Evolutionary conservation across 2,113 vertebrate genomes (phyloP).

Genomic region (Scopus umbretta): DNA sequence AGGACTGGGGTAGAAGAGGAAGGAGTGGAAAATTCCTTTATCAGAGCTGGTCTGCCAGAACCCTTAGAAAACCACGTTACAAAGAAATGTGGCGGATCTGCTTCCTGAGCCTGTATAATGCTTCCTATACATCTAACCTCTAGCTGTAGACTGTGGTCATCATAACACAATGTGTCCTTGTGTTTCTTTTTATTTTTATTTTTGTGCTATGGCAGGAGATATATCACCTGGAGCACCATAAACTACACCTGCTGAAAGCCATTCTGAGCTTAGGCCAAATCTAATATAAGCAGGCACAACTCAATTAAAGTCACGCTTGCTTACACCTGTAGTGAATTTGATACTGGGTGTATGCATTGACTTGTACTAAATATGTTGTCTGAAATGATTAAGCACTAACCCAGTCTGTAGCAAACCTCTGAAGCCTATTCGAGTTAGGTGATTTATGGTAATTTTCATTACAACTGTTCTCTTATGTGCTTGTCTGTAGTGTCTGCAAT

Average conservation of each 20-base stretch:
- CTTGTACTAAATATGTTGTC: background rate
- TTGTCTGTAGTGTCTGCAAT: background rate
- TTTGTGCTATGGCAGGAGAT: background rate
- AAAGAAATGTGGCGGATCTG: background rate
- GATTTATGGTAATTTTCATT: conserved; percentile 7
- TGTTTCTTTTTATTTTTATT: background rate
- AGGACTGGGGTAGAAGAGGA: background rate
- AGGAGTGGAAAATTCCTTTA: background rate
- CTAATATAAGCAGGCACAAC: background rate
- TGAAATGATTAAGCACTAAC: background rate
- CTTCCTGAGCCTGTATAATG: background rate
- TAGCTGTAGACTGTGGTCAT: background rate
- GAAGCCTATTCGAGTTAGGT: background rate
- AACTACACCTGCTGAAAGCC: background rate
- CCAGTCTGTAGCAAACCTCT: background rate
- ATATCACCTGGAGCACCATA: background rate
- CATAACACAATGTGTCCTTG: background rate
- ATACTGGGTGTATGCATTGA: background rate
- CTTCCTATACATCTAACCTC: background rate
- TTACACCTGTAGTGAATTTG: background rate
- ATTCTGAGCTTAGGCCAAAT: background rate
- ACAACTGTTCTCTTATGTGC: background rate
- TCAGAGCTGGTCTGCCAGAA: background rate
- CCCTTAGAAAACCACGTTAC: background rate
- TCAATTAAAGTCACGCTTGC: background rate